Conservation (phyloP, 2,888 invertebrate genomes). For the Parthenolecanium corni region DNA sequence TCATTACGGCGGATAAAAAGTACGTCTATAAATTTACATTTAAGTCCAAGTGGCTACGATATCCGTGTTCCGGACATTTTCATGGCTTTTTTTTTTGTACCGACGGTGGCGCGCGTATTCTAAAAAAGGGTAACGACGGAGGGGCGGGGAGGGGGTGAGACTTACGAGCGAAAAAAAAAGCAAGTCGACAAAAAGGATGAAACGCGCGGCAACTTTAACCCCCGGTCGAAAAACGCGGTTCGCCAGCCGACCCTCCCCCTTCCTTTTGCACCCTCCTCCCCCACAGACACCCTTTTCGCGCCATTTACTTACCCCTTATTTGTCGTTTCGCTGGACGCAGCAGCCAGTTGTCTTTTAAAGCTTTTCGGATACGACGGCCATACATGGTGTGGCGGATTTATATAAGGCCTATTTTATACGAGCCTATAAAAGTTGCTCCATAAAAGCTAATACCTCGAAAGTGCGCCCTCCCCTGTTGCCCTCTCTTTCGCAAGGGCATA, state of each 20-base stretch:
- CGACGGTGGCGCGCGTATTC: background rate
- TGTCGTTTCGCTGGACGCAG: conserved; percentile 24
- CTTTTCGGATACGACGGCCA: background rate
- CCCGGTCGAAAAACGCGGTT: conserved; percentile 8
- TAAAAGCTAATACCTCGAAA: conserved; percentile 19
- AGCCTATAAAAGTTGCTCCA: conserved; percentile 27
- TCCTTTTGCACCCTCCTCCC: conserved; percentile 1
- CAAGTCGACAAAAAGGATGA: background rate
- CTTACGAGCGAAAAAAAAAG: too few species aligned
- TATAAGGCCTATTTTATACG: conserved; percentile 4
- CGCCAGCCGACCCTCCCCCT: background rate
- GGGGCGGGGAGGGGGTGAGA: too few species aligned
- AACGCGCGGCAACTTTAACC: conserved; percentile 26
- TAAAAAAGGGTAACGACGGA: too few species aligned
- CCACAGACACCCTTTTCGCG: background rate
- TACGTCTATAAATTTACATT: conserved; percentile 29
- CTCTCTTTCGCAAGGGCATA: background rate
- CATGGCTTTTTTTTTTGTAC: conserved; percentile 26
- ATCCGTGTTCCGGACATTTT: conserved; percentile 29
- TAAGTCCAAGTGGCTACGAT: conserved; percentile 28
- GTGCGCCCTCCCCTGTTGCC: background rate
- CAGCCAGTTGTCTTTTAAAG: conserved; percentile 18
- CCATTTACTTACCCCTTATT: conserved; percentile 20
- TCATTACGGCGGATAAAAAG: conserved; percentile 29
- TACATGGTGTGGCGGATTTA: too few species aligned